Evolutionary conservation across 2,888 invertebrate species (phyloP).

Genomic region (Thymelicus sylvestris): DNA sequence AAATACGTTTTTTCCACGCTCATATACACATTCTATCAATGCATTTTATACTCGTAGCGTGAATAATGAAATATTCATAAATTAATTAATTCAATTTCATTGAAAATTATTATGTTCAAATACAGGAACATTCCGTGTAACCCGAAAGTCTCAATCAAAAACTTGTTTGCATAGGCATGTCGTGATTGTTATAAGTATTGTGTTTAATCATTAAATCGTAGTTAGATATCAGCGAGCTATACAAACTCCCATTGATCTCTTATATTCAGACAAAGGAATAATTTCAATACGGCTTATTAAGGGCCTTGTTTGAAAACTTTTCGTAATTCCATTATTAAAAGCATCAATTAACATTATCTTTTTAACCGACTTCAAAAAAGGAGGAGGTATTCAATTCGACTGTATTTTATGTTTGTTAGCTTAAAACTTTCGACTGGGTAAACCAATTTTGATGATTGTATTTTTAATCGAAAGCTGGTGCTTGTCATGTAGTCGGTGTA

Average conservation of each 20-base stretch:
- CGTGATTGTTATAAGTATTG: constrained; percentile 7
- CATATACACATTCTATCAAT: too few species aligned
- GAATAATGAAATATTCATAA: too few species aligned
- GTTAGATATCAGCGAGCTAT: constrained; percentile 7
- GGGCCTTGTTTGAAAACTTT: constrained; percentile 15
- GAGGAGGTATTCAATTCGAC: too few species aligned
- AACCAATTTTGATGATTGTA: too few species aligned
- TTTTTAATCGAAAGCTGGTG: too few species aligned
- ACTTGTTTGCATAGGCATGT: neutral
- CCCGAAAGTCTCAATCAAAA: neutral
- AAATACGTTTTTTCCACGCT: too few species aligned
- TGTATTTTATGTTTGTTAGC: too few species aligned
- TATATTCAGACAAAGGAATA: constrained; percentile 19
- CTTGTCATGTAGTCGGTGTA: too few species aligned
- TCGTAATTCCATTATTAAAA: constrained; percentile 17
- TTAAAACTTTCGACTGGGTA: too few species aligned
- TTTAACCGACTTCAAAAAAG: too few species aligned
- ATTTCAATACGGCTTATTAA: constrained; percentile 15
- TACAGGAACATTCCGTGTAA: neutral
- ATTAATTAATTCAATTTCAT: too few species aligned
- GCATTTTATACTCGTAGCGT: too few species aligned
- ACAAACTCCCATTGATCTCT: constrained; percentile 24
- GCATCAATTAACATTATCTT: constrained; percentile 45
- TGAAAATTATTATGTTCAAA: neutral
- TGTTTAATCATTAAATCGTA: constrained; percentile 7